These are phyloP conservation scores for Coptotermes formosanus DNA, from an alignment of 1,140 invertebrate species.

Conservation along the genomic window DNA sequence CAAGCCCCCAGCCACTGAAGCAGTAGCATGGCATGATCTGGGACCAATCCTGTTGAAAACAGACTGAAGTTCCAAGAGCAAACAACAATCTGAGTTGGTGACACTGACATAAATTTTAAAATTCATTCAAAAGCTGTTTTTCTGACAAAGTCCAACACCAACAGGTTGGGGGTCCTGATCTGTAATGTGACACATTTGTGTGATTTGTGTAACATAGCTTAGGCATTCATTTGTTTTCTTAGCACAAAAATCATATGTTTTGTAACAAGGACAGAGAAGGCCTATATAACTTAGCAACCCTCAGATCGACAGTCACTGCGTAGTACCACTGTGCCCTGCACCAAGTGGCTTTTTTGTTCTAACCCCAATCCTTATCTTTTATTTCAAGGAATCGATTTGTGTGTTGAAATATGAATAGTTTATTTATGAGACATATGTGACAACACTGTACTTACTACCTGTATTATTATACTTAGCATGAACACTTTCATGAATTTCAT, in stretches of 20 bases:
- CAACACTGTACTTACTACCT: background rate
- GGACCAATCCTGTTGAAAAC: no score
- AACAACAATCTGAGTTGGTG: no score
- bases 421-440: background rate
- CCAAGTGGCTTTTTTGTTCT: background rate
- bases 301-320: background rate
- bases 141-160: no score
- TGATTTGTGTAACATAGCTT: background rate
- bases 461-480: background rate
- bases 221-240: background rate
- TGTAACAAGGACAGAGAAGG: background rate
- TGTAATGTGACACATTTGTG: no score
- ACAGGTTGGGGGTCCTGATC: no score
- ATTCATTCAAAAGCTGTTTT: no score
- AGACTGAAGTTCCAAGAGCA: no score
- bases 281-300: slow-evolving; percentile 15
- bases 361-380: background rate
- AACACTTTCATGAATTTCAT: background rate
- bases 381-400: background rate
- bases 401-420: slow-evolving; percentile 17
- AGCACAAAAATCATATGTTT: background rate
- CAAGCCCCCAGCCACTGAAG: no score
- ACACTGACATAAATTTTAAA: no score
- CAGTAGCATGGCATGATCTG: no score
- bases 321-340: background rate